Base-by-base conservation (phyloP, 2,113 vertebrate genomes). In the Lota lota region DNA sequence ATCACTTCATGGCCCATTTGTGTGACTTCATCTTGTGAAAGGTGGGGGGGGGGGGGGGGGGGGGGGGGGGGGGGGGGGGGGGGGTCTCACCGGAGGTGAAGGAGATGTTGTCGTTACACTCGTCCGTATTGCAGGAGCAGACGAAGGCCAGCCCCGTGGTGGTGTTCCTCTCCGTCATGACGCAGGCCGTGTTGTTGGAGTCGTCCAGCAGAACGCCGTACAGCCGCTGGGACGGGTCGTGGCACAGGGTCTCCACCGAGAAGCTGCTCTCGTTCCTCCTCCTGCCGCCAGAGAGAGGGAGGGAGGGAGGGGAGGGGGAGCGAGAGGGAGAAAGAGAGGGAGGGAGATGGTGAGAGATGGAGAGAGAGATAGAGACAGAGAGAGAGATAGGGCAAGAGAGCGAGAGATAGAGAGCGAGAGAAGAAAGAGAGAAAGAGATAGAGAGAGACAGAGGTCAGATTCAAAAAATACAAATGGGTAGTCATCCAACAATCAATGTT, bases 161-260 rank as follows among this genome's bases (percentile, higher is more conserved):
- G 0, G 83, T 88, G 77, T 95, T 94, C 65, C 88, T 95, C 78
- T 95, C 92, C 80, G 91, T 96, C 96, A 98, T 98, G 4, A 92
- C 74, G 62, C 97, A 98, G 56, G 81, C 84, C 47, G 88, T 57
- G 73, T 90, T 94, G 70, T 90, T 81, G 81, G 87, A 89, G 74
- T 95, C 94, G 17, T 95, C 93, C 76, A 97, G 85, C 22, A 72
- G 0, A 0, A 96, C 76, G 3, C 93, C 95, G 5, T 96, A 93
- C 3, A 97, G 86, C 0, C 64, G 20, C 22, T 72, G 21, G n/a
- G 85, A 67, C 0, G 94, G 95, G 81, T 94, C 78, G 0, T 98
- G 95, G 76, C 96, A 98, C 60, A 97, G 79, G 0, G 95, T 96
- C 90, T 98, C 95, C 1, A 95, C 77, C 0, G 93, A 94, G 84